These are phyloP conservation scores for Dendrolimus houi DNA, from an alignment of 2,888 invertebrate species.

Conservation along the genomic window DNA sequence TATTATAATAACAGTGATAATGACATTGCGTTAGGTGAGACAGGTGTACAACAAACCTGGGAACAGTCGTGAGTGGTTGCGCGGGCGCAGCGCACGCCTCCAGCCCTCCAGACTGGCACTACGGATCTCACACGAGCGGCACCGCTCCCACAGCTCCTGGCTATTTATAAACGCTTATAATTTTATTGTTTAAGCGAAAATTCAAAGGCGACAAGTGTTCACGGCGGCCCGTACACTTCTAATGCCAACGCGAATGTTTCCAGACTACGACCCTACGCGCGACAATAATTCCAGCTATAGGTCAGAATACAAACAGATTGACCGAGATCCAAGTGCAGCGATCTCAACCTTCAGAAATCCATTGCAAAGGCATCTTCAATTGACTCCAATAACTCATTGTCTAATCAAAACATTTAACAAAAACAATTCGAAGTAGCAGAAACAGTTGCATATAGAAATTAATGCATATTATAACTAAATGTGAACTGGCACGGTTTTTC, in stretches of 20 bases:
- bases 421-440: neutral
- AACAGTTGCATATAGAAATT: neutral
- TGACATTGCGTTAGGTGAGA: conserved; percentile 63
- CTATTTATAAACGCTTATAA: conserved; percentile 73
- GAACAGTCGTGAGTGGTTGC: conserved; percentile 44
- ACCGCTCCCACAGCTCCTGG: conserved; percentile 33
- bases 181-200: conserved; percentile 73
- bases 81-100: conserved; percentile 62
- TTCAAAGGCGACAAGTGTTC: conserved; percentile 63
- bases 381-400: conserved; percentile 5
- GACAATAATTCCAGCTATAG: conserved; percentile 31
- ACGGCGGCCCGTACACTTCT: conserved; percentile 54
- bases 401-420: conserved; percentile 2
- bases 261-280: conserved; percentile 23
- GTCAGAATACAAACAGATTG: conserved; percentile 21
- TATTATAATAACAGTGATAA: conserved; percentile 64
- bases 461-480: neutral
- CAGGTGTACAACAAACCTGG: conserved; percentile 68
- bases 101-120: conserved; percentile 55
- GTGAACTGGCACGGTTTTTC: conserved; percentile 3
- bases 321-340: conserved; percentile 21
- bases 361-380: conserved; percentile 7
- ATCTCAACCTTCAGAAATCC: conserved; percentile 16
- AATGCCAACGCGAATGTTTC: conserved; percentile 52
- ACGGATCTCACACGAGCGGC: conserved; percentile 32